These are phyloP conservation scores for Hemistola chrysoprasaria DNA, from an alignment of 2,888 invertebrate species.

Conservation along the genomic window DNA sequence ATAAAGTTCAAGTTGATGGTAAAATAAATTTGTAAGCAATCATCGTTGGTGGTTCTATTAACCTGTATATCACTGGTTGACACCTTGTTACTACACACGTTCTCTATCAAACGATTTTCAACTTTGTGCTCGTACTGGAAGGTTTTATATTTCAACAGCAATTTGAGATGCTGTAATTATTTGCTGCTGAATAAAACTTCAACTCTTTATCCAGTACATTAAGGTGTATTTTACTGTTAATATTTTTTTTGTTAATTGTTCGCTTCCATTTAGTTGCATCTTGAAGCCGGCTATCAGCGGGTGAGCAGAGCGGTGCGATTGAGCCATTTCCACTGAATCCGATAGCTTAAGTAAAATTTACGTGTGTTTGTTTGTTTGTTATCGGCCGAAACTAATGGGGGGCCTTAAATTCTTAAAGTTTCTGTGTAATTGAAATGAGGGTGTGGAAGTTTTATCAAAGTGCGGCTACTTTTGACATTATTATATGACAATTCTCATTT, in stretches of 20 bases:
- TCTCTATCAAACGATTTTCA: constrained; percentile 11
- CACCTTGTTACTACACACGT: constrained; percentile 48
- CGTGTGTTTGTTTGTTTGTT: constrained; percentile 48
- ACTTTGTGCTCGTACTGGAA: not conserved
- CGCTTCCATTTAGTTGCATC: constrained; percentile 32
- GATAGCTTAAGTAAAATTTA: constrained; percentile 43
- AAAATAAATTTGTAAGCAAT: constrained; percentile 31
- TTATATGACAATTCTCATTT: too few species aligned
- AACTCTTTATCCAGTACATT: rapidly evolving
- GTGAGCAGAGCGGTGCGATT: constrained; percentile 58
- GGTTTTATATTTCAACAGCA: constrained; percentile 9
- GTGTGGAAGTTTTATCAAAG: too few species aligned
- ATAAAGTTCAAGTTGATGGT: constrained; percentile 28
- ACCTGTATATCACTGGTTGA: constrained; percentile 64
- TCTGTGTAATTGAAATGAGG: constrained; percentile 58
- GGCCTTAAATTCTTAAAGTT: constrained; percentile 42
- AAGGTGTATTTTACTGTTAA: constrained; percentile 15
- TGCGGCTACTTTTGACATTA: too few species aligned
- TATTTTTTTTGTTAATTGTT: constrained; percentile 13
- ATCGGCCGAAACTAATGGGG: constrained; percentile 55
- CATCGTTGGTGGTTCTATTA: constrained; percentile 61
- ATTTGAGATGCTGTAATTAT: not conserved
- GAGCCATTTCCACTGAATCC: constrained; percentile 59
- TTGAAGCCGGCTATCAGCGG: constrained; percentile 51
- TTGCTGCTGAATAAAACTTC: constrained; percentile 1